Percentiles rank a stretch among this genome's conserved stretches.
These are phyloP conservation scores for Bombus terrestris DNA, from an alignment of 1,140 invertebrate genomes.

Conservation along the genomic window DNA sequence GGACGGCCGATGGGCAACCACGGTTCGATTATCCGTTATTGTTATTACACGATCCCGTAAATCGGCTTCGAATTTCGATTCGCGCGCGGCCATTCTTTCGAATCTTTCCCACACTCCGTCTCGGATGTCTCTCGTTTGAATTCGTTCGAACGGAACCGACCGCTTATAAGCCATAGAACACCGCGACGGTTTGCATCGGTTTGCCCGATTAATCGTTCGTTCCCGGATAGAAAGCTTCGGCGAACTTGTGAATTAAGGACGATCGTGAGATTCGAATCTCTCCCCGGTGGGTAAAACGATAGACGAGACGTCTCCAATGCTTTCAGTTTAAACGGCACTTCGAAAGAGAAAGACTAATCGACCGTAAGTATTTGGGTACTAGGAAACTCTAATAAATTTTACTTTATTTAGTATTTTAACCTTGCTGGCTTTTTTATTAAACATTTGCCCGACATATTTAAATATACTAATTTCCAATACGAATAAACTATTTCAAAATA, in stretches of 20 bases:
- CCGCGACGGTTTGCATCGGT: neutral
- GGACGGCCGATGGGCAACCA: slow-evolving; percentile 34
- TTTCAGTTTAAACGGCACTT: neutral
- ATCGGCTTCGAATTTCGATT: slow-evolving; percentile 51
- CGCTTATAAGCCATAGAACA: neutral
- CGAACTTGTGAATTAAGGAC: neutral
- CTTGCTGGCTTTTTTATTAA: no score
- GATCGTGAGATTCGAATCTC: neutral
- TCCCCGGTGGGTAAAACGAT: no score
- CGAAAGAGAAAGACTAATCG: neutral
- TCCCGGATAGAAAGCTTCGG: neutral
- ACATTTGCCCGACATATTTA: no score
- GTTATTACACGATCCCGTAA: slow-evolving; percentile 43
- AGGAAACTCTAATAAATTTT: no score
- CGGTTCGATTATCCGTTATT: slow-evolving; percentile 57
- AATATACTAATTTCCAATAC: no score
- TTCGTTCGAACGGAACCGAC: slow-evolving; percentile 34
- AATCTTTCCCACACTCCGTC: neutral
- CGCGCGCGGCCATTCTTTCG: slow-evolving; percentile 22
- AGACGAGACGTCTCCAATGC: no score
- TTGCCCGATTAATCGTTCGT: slow-evolving; percentile 27
- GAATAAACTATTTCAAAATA: no score
- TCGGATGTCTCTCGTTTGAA: slow-evolving; percentile 3
- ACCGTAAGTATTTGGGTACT: no score
- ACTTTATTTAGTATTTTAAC: no score